Percentiles rank a stretch among this genome's conserved stretches.
Conservation (phyloP, 2,797 vertebrate genomes). For the Sorex maritimensis region DNA sequence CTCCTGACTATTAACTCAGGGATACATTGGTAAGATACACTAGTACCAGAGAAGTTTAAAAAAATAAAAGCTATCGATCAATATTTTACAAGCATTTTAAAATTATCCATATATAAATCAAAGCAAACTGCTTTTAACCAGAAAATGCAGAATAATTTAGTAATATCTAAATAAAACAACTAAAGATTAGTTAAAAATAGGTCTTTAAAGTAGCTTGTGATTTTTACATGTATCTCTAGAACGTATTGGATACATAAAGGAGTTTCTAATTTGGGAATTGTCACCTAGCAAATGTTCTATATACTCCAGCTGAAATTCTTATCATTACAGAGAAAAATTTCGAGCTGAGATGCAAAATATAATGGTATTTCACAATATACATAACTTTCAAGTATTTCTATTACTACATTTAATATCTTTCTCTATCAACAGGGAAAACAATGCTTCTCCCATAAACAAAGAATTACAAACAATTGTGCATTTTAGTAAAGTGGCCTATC, state of each 20-base stretch:
- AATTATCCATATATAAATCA: constrained; percentile 16
- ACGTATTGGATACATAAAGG: not conserved
- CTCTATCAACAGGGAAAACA: not conserved
- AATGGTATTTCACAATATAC: not conserved
- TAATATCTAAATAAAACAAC: not conserved
- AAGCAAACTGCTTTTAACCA: not conserved
- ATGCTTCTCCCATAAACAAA: constrained; percentile 10
- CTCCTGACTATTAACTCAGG: constrained; percentile 24
- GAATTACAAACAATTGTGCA: not conserved
- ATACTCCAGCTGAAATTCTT: not conserved
- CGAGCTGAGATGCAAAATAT: not conserved
- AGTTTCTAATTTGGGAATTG: constrained; percentile 7
- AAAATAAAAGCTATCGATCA: not conserved
- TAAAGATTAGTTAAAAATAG: too few relatives aligned
- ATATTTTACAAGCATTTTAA: not conserved
- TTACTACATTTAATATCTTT: not conserved
- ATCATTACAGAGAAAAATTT: constrained; percentile 12
- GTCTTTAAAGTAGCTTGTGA: not conserved
- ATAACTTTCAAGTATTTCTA: constrained; percentile 2
- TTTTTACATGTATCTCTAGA: not conserved
- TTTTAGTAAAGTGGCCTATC: not conserved
- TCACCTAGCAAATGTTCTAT: not conserved
- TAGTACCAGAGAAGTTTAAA: not conserved
- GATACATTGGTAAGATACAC: not conserved
- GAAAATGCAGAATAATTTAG: constrained; percentile 6